Base-by-base conservation (phyloP, 2,113 vertebrate genomes). In the Morone chrysops region DNA sequence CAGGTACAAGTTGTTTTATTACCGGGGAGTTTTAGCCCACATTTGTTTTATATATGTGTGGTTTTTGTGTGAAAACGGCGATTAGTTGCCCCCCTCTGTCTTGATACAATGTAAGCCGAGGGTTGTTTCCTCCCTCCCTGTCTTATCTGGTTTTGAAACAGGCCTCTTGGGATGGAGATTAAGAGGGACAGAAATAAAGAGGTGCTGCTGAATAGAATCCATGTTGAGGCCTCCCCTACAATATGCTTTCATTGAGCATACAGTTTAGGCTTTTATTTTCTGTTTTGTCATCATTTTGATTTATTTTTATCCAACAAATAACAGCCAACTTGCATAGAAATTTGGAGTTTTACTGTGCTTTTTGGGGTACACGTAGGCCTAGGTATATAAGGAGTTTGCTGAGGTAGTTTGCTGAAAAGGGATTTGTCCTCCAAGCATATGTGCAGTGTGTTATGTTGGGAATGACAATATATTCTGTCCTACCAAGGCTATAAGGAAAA, bases 71-170 rank as follows among this genome's bases (percentile, higher is more conserved):
- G 38, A 60, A 43, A 61, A 36, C 8, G 66, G 45, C 0, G 77
- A 81, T 83, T 70, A 83, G 71, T 18, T 16, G 57, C n/a, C 75
- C 47, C 54, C 43, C 13, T 56, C 41, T 62, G 81, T 78, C 36
- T 36, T 54, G 61, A 50, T 69, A 53, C 59, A 80, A 43, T 68
- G 65, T 70, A 85, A 80, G 65, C 65, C 0, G 36, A 70, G 59
- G 38, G 45, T 51, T 78, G 63, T 66, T 74, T 51, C 75, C 67
- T 59, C 71, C 53, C 56, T 72, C 60, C 8, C 53, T 40, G 76
- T 67, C 76, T 72, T 70, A 83, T 83, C 83, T 81, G 74, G 80
- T 75, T 87, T 83, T 81, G 73, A 78, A 86, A 75, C 78, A 81
- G 78, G 67, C 51, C 81, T 84, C 81, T 61, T 18, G 83, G 81